Conservation (phyloP, 2,113 vertebrate species). For the Cryptomyrus ogoouensis region DNA sequence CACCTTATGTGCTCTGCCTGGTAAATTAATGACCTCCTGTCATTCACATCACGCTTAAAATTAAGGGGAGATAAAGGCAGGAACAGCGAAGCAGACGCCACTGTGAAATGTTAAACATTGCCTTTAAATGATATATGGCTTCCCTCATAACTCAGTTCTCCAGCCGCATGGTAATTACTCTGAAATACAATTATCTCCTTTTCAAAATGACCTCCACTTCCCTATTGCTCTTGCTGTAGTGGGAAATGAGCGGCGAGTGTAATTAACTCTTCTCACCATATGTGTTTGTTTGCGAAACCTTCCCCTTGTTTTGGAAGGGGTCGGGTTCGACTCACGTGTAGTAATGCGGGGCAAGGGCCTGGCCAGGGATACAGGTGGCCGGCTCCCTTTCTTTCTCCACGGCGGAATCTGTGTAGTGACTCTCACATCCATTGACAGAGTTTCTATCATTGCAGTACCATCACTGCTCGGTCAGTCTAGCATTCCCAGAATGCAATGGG, state of each 20-base stretch:
- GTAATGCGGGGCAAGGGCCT: neutral
- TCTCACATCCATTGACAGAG: neutral
- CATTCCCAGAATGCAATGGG: neutral
- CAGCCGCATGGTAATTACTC: constrained; percentile 5
- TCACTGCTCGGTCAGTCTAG: neutral
- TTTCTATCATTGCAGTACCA: neutral
- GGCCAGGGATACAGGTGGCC: neutral
- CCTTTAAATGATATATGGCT: neutral
- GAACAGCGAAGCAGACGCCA: neutral
- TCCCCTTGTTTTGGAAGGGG: neutral
- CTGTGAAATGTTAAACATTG: neutral
- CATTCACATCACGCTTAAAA: neutral
- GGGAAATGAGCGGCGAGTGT: neutral
- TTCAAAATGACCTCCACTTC: constrained; percentile 3
- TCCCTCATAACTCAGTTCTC: neutral
- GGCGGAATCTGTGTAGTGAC: neutral
- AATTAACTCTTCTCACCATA: neutral
- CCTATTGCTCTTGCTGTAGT: constrained; percentile 5
- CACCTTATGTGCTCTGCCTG: neutral
- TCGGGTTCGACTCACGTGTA: neutral
- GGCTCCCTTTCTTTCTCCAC: neutral
- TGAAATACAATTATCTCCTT: neutral
- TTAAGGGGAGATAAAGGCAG: neutral
- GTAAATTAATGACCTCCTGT: neutral
- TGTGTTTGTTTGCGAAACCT: neutral